A percentile compares a stretch with the other conserved stretches of the same genome.
These are phyloP conservation scores for Xanthia icteritia DNA, from an alignment of 2,888 invertebrate genomes.

Conservation along the genomic window DNA sequence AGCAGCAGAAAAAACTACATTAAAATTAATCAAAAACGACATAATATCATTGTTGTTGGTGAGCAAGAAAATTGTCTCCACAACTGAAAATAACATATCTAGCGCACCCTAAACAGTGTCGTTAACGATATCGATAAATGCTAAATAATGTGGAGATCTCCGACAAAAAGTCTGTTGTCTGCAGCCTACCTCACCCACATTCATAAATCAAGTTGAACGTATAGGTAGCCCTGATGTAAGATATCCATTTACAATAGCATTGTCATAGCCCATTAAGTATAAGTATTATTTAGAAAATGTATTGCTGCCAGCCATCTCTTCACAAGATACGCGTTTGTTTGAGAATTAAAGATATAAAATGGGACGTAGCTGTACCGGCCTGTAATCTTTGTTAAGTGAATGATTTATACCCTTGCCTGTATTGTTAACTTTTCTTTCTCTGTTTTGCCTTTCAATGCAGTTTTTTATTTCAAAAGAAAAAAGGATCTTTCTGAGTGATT, in stretches of 20 bases:
- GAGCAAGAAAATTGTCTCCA: not conserved
- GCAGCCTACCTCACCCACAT: not conserved
- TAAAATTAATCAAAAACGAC: not conserved
- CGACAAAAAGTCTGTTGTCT: slow-evolving; percentile 15
- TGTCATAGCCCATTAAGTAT: slow-evolving; percentile 67
- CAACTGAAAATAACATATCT: not conserved
- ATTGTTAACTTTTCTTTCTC: slow-evolving; percentile 42
- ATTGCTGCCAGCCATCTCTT: slow-evolving; percentile 68
- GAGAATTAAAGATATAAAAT: slow-evolving; percentile 62
- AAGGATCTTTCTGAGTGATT: slow-evolving; percentile 20
- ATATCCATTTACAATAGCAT: slow-evolving; percentile 65
- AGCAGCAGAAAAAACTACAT: not conserved
- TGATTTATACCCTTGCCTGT: slow-evolving; percentile 49
- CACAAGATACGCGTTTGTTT: slow-evolving; percentile 63
- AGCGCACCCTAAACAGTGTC: not conserved
- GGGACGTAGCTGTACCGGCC: slow-evolving; percentile 24
- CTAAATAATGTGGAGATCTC: not conserved
- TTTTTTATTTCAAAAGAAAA: slow-evolving; percentile 20
- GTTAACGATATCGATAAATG: not conserved
- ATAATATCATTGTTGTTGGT: too few species aligned
- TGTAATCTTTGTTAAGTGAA: slow-evolving; percentile 57
- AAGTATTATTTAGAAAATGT: slow-evolving; percentile 71
- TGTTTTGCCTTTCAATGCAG: slow-evolving; percentile 41
- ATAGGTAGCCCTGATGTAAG: slow-evolving; percentile 42
- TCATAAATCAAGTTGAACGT: slow-evolving; percentile 57